Evolutionary conservation across 2,113 vertebrate genomes (phyloP).

Genomic region (Clarias gariepinus): DNA sequence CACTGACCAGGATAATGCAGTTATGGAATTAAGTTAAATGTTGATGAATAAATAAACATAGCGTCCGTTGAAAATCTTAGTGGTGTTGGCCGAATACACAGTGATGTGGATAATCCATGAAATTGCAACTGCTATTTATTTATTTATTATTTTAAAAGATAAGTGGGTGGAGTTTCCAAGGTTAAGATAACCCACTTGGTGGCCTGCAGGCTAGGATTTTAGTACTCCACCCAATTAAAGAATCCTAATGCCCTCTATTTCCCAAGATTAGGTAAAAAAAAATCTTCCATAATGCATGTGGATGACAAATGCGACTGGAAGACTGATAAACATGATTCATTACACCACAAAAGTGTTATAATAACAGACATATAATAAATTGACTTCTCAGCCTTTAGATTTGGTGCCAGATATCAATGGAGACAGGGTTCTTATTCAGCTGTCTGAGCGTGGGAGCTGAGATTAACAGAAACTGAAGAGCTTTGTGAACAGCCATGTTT

Average conservation of each 20-base stretch:
- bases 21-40: background rate
- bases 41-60: background rate
- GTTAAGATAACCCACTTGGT: background rate
- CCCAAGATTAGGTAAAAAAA: background rate
- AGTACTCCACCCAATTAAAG: background rate
- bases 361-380: constrained; percentile 42
- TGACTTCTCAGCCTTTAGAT: constrained; percentile 26
- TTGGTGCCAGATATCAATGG: constrained; percentile 28
- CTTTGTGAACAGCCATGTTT: constrained; percentile 35
- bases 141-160: background rate
- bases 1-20: background rate
- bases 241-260: background rate
- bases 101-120: background rate
- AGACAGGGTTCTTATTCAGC: constrained; percentile 32
- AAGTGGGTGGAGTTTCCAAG: background rate
- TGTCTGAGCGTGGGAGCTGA: constrained; percentile 3
- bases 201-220: background rate
- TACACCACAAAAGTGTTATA: constrained; percentile 15
- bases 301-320: background rate
- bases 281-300: background rate
- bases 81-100: background rate
- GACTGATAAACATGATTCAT: constrained; percentile 41
- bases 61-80: background rate
- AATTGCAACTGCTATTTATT: no score
- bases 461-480: constrained; percentile 23